A percentile compares a stretch with the other conserved stretches of the same genome.
Conservation (phyloP, 2,113 vertebrate species). For the Esox niger region DNA sequence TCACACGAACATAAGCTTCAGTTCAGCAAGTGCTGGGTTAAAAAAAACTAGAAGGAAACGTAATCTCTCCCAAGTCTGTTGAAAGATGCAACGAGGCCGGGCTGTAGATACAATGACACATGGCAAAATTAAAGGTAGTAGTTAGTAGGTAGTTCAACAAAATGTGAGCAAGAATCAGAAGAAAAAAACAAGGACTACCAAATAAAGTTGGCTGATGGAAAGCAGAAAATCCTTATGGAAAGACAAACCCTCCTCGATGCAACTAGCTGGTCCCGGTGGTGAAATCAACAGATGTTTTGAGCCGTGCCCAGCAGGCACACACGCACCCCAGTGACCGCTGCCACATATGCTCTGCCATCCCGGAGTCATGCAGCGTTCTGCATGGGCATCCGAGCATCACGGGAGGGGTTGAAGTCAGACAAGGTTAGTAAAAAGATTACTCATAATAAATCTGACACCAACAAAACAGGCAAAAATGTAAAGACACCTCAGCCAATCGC, state of each 20-base stretch:
- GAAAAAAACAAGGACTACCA: too few species aligned
- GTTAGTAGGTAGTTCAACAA: too few species aligned
- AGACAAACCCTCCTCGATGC: background rate
- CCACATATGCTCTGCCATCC: slow-evolving; percentile 7
- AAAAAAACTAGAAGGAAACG: too few species aligned
- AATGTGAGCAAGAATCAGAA: too few species aligned
- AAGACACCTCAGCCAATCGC: slow-evolving; percentile 28
- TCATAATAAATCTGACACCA: slow-evolving; percentile 4
- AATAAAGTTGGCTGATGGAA: too few species aligned
- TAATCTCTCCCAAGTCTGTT: too few species aligned
- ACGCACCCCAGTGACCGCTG: background rate
- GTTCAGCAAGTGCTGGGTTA: too few species aligned
- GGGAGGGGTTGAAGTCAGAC: slow-evolving; percentile 16
- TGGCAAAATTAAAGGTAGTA: too few species aligned
- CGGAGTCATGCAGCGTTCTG: slow-evolving; percentile 21
- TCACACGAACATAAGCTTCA: too few species aligned
- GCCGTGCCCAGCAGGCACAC: background rate
- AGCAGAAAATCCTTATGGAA: background rate
- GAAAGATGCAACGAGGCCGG: too few species aligned
- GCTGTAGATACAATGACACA: too few species aligned
- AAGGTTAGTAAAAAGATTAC: slow-evolving; percentile 31
- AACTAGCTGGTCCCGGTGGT: background rate
- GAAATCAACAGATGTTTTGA: slow-evolving; percentile 7
- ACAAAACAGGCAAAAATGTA: slow-evolving; percentile 20
- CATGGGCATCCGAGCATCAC: slow-evolving; percentile 14